Base-by-base conservation (phyloP, 1,140 invertebrate genomes). In the Cylas formicarius region DNA sequence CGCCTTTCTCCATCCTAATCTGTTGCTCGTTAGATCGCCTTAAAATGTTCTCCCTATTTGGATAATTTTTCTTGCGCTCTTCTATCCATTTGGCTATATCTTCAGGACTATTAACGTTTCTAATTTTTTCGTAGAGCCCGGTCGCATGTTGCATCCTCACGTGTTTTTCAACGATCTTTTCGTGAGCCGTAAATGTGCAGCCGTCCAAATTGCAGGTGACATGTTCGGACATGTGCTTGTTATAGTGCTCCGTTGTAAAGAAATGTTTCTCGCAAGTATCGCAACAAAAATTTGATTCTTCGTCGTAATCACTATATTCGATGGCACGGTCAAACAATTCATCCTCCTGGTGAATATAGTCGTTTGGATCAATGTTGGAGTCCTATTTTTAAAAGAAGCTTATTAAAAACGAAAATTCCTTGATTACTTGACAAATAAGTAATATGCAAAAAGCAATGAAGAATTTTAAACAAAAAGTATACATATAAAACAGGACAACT, bases 81-180 rank as follows among this genome's bases (percentile, higher is more conserved):
- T 73, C 74, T 39, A 76, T 78, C 86, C 87, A 93, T 65, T 85
- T 86, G 32, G 77, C 61, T 49, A 91, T 81, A 45, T 91, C 86
- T 62, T 90, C 84, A 2, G 81, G 75, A 7, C 79, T 81, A 41
- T 81, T 76, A 8, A 86, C 50, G 55, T 79, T 78, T 55, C 76
- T 77, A 37, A 91, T 81, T 67, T 76, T 81, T 33, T 83, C 73
- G 56, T 81, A 90, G 13, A 90, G 61, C 10, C 87, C 86, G 17
- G 78, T 80, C 13, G 69, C 70, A 66, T 92, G 89, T 69, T 91
- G 85, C 70, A 84, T 79, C 65, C 75, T 68, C 49, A 87, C 78
- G 58, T 92, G 89, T 53, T 81, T 80, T 38, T 82, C 77, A 10
- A 93, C 74, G 2, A 90, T 66, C 60, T 81, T 81, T 7, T 82